Evolutionary conservation across 2,797 vertebrate genomes (phyloP), one percentile per base, ranked within the genome.

Genomic region (Etheostoma nigrum): DNA sequence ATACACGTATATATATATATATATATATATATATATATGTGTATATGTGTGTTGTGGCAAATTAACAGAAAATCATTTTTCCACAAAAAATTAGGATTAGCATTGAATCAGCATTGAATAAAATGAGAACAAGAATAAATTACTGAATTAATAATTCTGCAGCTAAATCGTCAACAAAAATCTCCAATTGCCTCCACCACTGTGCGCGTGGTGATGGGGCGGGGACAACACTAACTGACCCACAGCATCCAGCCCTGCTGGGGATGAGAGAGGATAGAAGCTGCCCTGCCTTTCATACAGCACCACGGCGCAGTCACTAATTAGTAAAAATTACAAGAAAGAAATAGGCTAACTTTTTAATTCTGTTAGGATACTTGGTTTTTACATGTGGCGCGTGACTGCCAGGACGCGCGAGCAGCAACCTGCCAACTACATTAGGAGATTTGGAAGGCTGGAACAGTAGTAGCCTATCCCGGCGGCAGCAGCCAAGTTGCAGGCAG

Each of bases 161-260:
- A 48, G 36, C 30, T 16, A 30, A 47, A 76, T 52, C 8, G 19
- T 11, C 6, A 45, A 25, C 60, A 55, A 54, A 49, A 51, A 67
- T 72, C n/a, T 21, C 9, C 49, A 9, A 44, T 75, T 27, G 67
- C 58, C 62, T 78, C 79, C 55, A 73, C 21, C 74, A 4, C 69
- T 48, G 67, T 27, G 73, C 7, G 57, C 3, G 82, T 33, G 83
- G 62, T 49, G 67, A 72, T 74, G 91, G 90, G 93, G 93, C 91
- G 93, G 92, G 89, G 92, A 90, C 91, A 85, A 89, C 90, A 85
- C 57, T 12, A 36, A 54, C 66, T 33, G 86, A 83, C 79, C 67
- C 77, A 76, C 87, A 89, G 83, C 85, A 90, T 87, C 84, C 67
- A 72, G 82, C 64, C 27, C 76, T 78, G 83, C 65, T 21, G 88